Evolutionary conservation across 2,888 invertebrate species (phyloP), one percentile per base, ranked within the genome.

Genomic region (Eupeodes latifasciatus): DNA sequence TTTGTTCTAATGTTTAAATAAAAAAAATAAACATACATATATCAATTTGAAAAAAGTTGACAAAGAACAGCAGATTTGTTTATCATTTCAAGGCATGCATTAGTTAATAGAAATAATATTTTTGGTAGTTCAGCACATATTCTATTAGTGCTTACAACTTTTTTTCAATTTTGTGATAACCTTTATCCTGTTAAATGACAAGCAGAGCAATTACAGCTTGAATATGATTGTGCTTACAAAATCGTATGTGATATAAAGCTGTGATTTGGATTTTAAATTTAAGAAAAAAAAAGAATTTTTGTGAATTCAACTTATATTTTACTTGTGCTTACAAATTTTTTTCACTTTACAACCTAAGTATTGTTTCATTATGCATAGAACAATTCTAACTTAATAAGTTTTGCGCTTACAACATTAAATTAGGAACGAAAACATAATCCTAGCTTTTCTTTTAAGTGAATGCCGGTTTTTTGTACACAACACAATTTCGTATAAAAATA

Each of bases 1-100:
- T 74, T 74, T 80, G 72, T 77, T 53, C 74, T 74, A 77, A 36
- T 40, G n/a, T 27, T 36, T 40, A 40, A 40, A 40, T 40, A 27
- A 27, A 27, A 27, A 27, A 27, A 27, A 27, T 3, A 27, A 27
- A 27, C 19, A 19, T 19, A 27, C 1, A 27, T 27, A 27, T 27
- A 27, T 27, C 27, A 27, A 3, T 27, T 27, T 27, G 27, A 27
- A 27, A 27, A 19, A 27, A 27, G 27, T 27, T 55, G 11, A 4
- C 10, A 27, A 7, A 34, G n/a, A 34, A 27, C 27, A 59, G 14
- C 2, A 59, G 19, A 19, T 19, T 19, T 1, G 19, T 19, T 19
- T 19, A 19, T 19, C 19, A 19, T 19, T 19, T 19, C 1, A 19
- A 19, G 19, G 1, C 19, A 19, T 19, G 19, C 19, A 19, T 19